Base-by-base conservation (phyloP, 2,113 vertebrate genomes). In the Callaeas wilsoni region DNA sequence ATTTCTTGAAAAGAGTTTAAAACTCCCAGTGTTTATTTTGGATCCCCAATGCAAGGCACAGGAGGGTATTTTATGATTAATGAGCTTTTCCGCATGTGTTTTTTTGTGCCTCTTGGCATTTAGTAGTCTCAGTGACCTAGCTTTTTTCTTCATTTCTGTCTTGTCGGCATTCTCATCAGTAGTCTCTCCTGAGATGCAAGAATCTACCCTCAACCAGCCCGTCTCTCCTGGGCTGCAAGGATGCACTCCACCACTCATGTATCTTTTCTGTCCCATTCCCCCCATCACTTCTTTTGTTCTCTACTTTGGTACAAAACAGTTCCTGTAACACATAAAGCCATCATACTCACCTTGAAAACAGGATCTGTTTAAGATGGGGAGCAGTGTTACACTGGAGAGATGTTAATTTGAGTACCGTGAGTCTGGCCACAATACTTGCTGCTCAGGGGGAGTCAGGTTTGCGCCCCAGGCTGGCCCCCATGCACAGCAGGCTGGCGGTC, bases 1-100 rank as follows among this genome's bases (percentile, higher is more conserved):
- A 77, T 93, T 97, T 91, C 86, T 96, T 93, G 91, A 95, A 90
- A 97, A 96, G 91, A 94, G 69, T 93, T 95, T 91, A 84, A 64
- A 80, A 74, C 74, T 91, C 29, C 26, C 32, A 52, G n/a, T 86
- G 85, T 97, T 97, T 96, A 44, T 91, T 68, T 95, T 91, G 95
- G 94, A 89, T 95, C 63, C 81, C 56, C 63, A 79, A 16, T 70
- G 70, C 52, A 37, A 91, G 70, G 53, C 71, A 23, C 42, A 6
- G 73, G 91, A 79, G 78, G 47, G 35, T 87, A 39, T 83, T 86
- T 93, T 56, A 44, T 85, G 71, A 96, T 94, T 91, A 95, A 92
- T 70, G 76, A 93, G 75, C 42, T 79, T 85, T 82, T 86, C 81
- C 94, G 73, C 84, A 21, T 91, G 37, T 46, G 46, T 92, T 89